Base-by-base conservation (phyloP, 2,888 invertebrate species). In the Sarcophaga subvicina region DNA sequence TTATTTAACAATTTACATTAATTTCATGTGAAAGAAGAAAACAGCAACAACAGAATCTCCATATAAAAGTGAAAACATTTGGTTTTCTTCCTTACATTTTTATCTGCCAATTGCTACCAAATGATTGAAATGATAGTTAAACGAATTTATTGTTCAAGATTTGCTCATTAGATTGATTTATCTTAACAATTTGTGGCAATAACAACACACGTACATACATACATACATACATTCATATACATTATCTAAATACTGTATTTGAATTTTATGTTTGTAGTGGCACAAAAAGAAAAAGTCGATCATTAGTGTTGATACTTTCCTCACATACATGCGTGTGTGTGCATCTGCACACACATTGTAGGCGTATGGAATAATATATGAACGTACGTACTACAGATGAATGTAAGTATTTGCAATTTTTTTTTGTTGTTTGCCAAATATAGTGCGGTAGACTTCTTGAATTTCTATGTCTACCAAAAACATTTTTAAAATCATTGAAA, bases 121-220 rank as follows among this genome's bases (percentile, higher is more conserved):
- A 77, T 82, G 82, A 77, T 84, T 79, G 63, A 80, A 75, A 49
- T 73, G 79, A 79, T 80, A 80, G 70, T 79, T 79, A 79, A 64
- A 22, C 64, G 59, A 79, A 84, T 84, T 79, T 79, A 84, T 84
- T 64, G 79, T 84, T 27, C 64, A 70, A 80, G 79, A 79, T 84
- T 80, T 75, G 20, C 79, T 70, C 79, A 79, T 80, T 79, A 75
- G 59, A 75, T 83, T 83, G 82, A 83, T 83, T 77, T 83, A 83
- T 83, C 60, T 12, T 49, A n/a, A 78, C 82, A 78, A 83, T 83
- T 83, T 77, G 60, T 47, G 59, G 20, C 72, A 47, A 83, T 25
- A 83, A 72, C 66, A 77, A 59, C 70, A 64, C 37, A 25, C 37
- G 6, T 37, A 37, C 37, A 37, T 37, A 37, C 10, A 37, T 37